These are phyloP conservation scores for Orchesella flavescens DNA, from an alignment of 2,888 invertebrate species.

Conservation along the genomic window DNA sequence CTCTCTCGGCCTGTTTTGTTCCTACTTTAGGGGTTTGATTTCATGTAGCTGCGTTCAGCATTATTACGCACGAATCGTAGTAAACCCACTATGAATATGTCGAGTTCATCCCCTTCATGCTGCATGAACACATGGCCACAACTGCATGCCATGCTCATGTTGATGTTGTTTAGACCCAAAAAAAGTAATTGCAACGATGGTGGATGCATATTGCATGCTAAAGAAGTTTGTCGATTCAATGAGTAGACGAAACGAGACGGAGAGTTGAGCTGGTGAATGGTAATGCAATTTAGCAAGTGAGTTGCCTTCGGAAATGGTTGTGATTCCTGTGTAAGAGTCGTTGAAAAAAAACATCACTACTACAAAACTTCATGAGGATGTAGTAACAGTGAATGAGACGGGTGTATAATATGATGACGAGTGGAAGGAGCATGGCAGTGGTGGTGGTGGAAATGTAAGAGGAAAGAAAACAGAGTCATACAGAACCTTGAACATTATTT, in stretches of 20 bases:
- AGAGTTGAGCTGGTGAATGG: constrained; percentile 29
- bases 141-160: constrained; percentile 38
- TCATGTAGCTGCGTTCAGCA: constrained; percentile 22
- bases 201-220: too few relatives aligned
- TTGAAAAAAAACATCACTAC: background rate
- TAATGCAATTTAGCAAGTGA: constrained; percentile 57
- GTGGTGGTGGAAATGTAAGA: too few relatives aligned
- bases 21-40: constrained; percentile 43
- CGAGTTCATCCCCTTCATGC: constrained; percentile 51
- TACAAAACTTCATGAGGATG: background rate
- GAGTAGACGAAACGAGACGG: background rate
- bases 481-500: background rate
- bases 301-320: too few relatives aligned
- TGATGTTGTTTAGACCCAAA: background rate
- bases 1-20: too few relatives aligned
- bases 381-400: too few relatives aligned
- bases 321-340: background rate
- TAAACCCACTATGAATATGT: constrained; percentile 17
- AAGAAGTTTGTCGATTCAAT: background rate
- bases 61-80: constrained; percentile 44
- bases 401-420: too few relatives aligned
- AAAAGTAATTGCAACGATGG: background rate
- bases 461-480: constrained; percentile 12
- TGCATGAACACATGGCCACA: constrained; percentile 33
- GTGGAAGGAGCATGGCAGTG: too few relatives aligned